Conservation (phyloP, 2,113 vertebrate species). For the Ophthalmolycus amberensis region DNA sequence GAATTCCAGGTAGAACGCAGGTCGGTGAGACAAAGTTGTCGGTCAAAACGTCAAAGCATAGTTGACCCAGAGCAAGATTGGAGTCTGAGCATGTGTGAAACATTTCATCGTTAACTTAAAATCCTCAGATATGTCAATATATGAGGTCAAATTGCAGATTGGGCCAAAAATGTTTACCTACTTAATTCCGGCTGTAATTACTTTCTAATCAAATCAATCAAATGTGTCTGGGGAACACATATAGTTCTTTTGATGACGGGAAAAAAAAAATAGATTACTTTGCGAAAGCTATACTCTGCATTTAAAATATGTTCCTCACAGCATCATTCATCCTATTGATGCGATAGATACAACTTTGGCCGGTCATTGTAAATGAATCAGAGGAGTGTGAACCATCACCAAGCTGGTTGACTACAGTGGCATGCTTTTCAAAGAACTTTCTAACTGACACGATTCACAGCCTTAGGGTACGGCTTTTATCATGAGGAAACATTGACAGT, state of each 20-base stretch:
- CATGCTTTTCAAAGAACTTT: conserved; percentile 54
- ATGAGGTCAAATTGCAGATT: background rate
- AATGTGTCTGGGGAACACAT: background rate
- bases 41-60: background rate
- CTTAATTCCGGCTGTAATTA: background rate
- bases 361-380: conserved; percentile 41
- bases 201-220: background rate
- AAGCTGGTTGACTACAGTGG: conserved; percentile 32
- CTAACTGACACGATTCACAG: conserved; percentile 52
- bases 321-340: conserved; percentile 4
- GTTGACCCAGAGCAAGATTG: background rate
- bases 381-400: conserved; percentile 46
- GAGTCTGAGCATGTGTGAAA: background rate
- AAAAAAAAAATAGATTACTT: background rate
- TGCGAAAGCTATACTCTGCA: conserved; percentile 1
- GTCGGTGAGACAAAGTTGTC: background rate
- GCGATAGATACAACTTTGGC: conserved; percentile 20
- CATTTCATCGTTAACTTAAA: background rate
- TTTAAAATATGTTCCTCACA: background rate
- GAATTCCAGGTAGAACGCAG: background rate
- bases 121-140: background rate
- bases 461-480: conserved; percentile 57
- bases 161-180: background rate
- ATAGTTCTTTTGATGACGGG: background rate
- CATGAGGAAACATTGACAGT: conserved; percentile 65